These are phyloP conservation scores for Uloborus plumipes DNA, from an alignment of 2,888 invertebrate genomes.

Conservation along the genomic window DNA sequence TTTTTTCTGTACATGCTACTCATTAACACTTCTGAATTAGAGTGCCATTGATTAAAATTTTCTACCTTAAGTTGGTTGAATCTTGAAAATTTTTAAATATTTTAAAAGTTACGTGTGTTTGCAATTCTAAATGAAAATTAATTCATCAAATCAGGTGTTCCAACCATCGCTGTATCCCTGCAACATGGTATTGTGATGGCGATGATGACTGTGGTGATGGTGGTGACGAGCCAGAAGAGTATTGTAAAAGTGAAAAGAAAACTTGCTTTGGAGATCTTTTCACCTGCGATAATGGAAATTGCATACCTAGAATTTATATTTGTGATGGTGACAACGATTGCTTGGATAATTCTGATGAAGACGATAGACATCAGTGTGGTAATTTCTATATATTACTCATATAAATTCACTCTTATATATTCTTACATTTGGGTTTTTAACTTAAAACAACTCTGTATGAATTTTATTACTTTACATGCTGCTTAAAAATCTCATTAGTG, in stretches of 20 bases:
- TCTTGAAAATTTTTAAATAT: too few species aligned
- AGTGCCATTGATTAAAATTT: too few species aligned
- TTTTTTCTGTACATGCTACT: too few species aligned
- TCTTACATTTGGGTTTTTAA: too few species aligned
- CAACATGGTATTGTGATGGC: slow-evolving; percentile 97
- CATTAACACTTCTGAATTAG: too few species aligned
- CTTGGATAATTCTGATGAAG: slow-evolving; percentile 93
- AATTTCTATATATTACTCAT: slow-evolving; percentile 67
- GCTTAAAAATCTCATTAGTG: too few species aligned
- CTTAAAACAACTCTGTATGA: too few species aligned
- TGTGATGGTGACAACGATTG: slow-evolving; percentile 97
- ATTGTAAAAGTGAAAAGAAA: slow-evolving; percentile 90
- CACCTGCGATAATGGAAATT: slow-evolving; percentile 96
- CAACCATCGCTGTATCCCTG: slow-evolving; percentile 93
- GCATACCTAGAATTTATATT: slow-evolving; percentile 93
- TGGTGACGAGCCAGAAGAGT: slow-evolving; percentile 92
- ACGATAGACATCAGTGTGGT: slow-evolving; percentile 89
- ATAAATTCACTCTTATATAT: too few species aligned
- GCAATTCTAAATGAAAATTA: neutral
- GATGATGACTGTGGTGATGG: slow-evolving; percentile 93
- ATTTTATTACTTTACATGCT: too few species aligned
- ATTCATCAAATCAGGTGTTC: slow-evolving; percentile 70
- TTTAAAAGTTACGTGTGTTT: neutral
- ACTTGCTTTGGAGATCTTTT: slow-evolving; percentile 96
- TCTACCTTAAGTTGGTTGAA: too few species aligned